phyloP scores from a whole-genome alignment of 2,888 invertebrate genomes.

The Dione juno region DNA sequence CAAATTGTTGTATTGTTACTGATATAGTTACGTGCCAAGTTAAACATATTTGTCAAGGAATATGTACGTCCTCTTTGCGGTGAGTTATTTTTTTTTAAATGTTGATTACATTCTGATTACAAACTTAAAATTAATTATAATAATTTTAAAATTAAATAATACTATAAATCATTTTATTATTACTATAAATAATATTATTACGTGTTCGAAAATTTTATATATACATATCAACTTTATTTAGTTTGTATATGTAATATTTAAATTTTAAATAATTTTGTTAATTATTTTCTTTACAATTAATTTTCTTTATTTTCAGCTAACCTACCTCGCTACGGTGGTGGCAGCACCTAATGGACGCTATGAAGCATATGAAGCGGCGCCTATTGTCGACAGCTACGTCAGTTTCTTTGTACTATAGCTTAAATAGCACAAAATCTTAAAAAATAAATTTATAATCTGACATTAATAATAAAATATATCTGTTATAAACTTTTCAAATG shows the following conservation, averaged over 20 bases:
- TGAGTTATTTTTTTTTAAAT: conserved; percentile 55
- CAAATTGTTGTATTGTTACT: conserved; percentile 34
- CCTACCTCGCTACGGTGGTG: conserved; percentile 63
- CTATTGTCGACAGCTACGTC: conserved; percentile 54
- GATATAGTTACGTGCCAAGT: conserved; percentile 36
- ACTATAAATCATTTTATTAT: too few species aligned
- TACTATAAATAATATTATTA: too few species aligned
- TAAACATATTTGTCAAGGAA: conserved; percentile 45
- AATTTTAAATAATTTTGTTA: too few species aligned
- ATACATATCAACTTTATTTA: too few species aligned
- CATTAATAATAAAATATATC: not conserved
- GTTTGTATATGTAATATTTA: too few species aligned
- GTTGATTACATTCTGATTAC: not conserved
- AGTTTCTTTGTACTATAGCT: conserved; percentile 47
- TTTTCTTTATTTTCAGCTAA: conserved; percentile 54
- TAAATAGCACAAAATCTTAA: not conserved
- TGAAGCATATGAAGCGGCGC: conserved; percentile 48
- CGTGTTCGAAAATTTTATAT: too few species aligned
- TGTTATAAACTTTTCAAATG: not conserved
- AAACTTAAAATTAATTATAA: too few species aligned
- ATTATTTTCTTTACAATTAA: not conserved
- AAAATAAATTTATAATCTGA: not conserved
- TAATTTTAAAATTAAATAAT: too few species aligned
- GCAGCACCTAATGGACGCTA: conserved; percentile 63
- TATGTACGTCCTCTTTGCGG: conserved; percentile 71